Evolutionary conservation across 2,888 invertebrate species (phyloP).

Genomic region (Lepidochitona cinerea): DNA sequence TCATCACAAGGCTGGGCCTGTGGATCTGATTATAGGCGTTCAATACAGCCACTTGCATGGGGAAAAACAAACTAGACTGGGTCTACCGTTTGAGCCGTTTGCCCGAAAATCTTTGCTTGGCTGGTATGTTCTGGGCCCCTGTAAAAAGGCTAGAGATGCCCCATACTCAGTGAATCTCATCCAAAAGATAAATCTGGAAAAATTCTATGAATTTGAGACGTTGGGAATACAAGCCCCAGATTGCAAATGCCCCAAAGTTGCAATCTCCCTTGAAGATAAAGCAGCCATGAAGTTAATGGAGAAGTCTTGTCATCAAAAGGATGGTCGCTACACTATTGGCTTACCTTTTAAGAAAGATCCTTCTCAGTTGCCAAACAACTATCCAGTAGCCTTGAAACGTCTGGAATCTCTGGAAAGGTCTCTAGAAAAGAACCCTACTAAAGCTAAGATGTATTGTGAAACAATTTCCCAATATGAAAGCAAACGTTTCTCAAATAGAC

Average conservation of each 20-base stretch:
- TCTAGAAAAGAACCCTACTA: neutral
- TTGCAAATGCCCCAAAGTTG: neutral
- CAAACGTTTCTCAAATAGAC: too few species aligned
- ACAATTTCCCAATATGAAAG: too few species aligned
- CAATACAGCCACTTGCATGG: slow-evolving; percentile 19
- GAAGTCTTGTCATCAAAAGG: neutral
- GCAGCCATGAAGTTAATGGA: neutral
- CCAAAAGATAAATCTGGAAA: neutral
- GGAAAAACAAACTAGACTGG: neutral
- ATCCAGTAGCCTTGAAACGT: slow-evolving; percentile 2
- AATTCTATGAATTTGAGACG: neutral
- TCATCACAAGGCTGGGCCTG: slow-evolving; percentile 10
- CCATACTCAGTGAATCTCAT: neutral
- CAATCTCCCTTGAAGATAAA: neutral
- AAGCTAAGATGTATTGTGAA: too few species aligned
- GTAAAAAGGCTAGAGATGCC: neutral
- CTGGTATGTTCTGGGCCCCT: neutral
- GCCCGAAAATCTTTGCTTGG: neutral
- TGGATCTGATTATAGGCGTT: slow-evolving; percentile 13
- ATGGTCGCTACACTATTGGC: neutral
- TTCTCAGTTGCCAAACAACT: slow-evolving; percentile 10
- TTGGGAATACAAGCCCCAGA: neutral
- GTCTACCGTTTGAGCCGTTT: neutral
- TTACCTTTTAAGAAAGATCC: neutral
- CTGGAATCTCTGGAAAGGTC: slow-evolving; percentile 11